phyloP scores from a whole-genome alignment of 2,797 vertebrate genomes.

The Clarias platycephalus region DNA sequence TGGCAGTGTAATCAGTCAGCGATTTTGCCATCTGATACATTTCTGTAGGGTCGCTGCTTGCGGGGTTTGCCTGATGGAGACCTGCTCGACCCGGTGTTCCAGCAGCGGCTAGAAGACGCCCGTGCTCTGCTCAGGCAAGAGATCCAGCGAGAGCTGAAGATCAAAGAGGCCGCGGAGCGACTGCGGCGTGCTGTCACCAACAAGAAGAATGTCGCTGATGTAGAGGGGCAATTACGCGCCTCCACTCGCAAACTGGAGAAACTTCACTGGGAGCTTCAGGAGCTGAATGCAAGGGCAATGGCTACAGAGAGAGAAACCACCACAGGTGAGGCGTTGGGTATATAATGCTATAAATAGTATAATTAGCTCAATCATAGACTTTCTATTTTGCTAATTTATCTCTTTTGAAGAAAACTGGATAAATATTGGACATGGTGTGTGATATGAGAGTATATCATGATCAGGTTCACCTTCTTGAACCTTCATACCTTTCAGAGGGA shows the following conservation, averaged over 20 bases:
- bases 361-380: neutral
- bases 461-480: neutral
- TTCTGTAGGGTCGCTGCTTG: conserved; percentile 66
- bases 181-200: conserved; percentile 83
- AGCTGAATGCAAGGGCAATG: conserved; percentile 84
- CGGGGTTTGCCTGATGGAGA: conserved; percentile 71
- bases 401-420: neutral
- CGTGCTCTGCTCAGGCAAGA: conserved; percentile 80
- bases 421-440: neutral
- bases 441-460: neutral
- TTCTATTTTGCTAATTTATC: neutral
- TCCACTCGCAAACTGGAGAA: conserved; percentile 87
- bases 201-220: conserved; percentile 83
- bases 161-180: conserved; percentile 92
- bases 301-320: conserved; percentile 71
- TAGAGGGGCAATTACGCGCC: conserved; percentile 85
- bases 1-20: too few species aligned
- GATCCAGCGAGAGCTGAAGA: conserved; percentile 93
- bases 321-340: conserved; percentile 48
- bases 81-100: conserved; percentile 80
- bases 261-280: conserved; percentile 84
- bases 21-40: neutral
- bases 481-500: too few species aligned
- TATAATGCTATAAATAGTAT: neutral
- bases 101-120: conserved; percentile 83